phyloP scores from a whole-genome alignment of 2,888 invertebrate genomes.

The Chrysolina oricalcia region DNA sequence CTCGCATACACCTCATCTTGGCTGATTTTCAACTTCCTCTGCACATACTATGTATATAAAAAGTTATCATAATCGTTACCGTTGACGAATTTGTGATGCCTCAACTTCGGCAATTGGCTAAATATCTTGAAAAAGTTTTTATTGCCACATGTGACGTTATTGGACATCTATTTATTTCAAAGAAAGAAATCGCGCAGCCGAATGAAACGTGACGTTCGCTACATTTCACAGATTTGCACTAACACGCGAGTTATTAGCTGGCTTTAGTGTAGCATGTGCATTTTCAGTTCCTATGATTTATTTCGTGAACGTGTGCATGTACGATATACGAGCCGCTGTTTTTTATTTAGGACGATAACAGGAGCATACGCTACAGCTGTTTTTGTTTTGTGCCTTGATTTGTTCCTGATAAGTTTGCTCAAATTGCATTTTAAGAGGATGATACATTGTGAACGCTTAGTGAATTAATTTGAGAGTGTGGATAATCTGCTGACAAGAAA shows the following conservation, averaged over 20 bases:
- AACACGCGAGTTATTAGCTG: slow-evolving; percentile 10
- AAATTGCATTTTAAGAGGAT: background rate
- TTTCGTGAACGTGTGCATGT: slow-evolving; percentile 19
- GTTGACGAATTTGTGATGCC: too few relatives aligned
- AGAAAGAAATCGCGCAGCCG: background rate
- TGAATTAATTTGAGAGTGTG: too few relatives aligned
- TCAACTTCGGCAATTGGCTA: too few relatives aligned
- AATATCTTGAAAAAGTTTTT: too few relatives aligned
- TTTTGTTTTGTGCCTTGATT: background rate
- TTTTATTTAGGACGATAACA: slow-evolving; percentile 6
- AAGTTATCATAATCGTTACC: too few relatives aligned
- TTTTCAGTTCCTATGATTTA: slow-evolving; percentile 15
- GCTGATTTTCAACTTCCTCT: too few relatives aligned
- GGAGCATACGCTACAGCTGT: slow-evolving; percentile 6
- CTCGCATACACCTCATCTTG: too few relatives aligned
- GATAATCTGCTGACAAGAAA: too few relatives aligned
- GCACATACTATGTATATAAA: too few relatives aligned
- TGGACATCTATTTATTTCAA: background rate
- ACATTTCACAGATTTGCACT: slow-evolving; percentile 12
- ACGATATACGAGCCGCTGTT: background rate
- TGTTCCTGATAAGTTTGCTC: background rate
- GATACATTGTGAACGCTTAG: too few relatives aligned
- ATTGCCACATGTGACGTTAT: background rate
- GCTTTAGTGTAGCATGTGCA: slow-evolving; percentile 1
- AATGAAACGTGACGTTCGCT: slow-evolving; percentile 6